Base-by-base conservation (phyloP, 2,797 vertebrate species). In the Ceryle rudis region DNA sequence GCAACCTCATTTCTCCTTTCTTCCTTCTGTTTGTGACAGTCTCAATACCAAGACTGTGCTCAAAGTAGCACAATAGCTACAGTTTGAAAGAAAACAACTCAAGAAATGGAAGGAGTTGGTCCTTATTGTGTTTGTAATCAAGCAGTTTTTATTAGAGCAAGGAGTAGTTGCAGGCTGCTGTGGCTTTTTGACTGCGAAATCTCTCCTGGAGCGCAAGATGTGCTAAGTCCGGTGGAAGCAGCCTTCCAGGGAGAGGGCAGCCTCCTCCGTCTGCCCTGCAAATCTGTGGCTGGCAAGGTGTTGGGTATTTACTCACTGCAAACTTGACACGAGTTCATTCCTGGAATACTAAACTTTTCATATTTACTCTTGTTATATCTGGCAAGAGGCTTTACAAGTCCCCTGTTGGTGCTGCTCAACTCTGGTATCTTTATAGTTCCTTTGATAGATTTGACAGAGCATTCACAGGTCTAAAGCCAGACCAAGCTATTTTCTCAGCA, bases 331-430 rank as follows among this genome's bases (percentile, higher is more conserved):
- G 81, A 79, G 90, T 94, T 97, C 81, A 70, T 97, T 97, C 94
- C 89, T 97, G 95, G 91, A 95, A 92, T 95, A 93, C 95, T 84
- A 94, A 97, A 86, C 95, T 95, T 95, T 91, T 95, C 94, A 17
- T 97, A 93, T 97, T 97, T 95, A 82, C 91, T 95, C 83, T 96
- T 98, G 95, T 95, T 98, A 22, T 95, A 82, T 96, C 96, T 98
- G 98, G 96, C 97, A 97, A 71, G 75, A 88, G 91, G 94, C 95
- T 89, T 95, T 62, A 35, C 86, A 73, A 95, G 88, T 97, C 96
- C 94, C 95, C 70, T 92, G 72, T 81, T 88, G 93, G 87, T 95
- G 85, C 61, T 89, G 87, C 86, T 97, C 35, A 8, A 62, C 90
- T 90, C 90, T 83, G 88, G 93, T 94, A 93, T 98, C 97, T 97